Base-by-base conservation (phyloP, 2,113 vertebrate species). In the Bubo scandiacus region DNA sequence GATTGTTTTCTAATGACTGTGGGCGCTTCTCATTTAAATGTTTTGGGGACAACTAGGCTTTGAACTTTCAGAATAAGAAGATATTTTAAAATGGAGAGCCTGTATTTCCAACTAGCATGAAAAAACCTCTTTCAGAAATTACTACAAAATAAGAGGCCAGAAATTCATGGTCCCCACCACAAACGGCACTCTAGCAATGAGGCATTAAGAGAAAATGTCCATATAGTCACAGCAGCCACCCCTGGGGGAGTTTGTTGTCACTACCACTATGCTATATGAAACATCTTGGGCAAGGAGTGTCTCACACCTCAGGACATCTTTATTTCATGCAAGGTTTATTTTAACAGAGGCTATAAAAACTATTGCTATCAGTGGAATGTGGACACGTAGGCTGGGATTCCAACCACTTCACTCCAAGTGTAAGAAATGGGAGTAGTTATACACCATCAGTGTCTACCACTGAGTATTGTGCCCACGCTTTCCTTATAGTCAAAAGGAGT, bases 371-470 rank as follows among this genome's bases (percentile, higher is more conserved):
- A 23, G 32, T 58, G 40, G 75, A 72, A 43, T 2, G 1, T 25
- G 29, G 40, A 19, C 10, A 7, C 21, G 27, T 18, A 92, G 59
- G 32, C 49, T 78, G 43, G n/a, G 49, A 66, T 93, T 91, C 38
- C 61, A 84, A 16, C 6, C 22, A 19, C 47, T 74, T 57, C 1
- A 3, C 21, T 81, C 0, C 17, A 55, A 63, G 49, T 6, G 12
- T 62, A 27, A 85, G 74, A 23, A 77, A 9, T 15, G 15, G 43
- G 55, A 81, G 22, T 27, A 74, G 59, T 42, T 66, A 9, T 2
- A 25, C 15, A 49, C 6, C 19, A 7, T 30, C 0, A 0, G 3
- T 1, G 0, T 40, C 49, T 77, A 52, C 43, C 54, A 22, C 61
- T 38, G 49, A 73, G 36, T 54, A 45, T 14, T 7, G 12, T 32